phyloP scores from a whole-genome alignment of 2,888 invertebrate species.

The Heteromyza rotundicornis region DNA sequence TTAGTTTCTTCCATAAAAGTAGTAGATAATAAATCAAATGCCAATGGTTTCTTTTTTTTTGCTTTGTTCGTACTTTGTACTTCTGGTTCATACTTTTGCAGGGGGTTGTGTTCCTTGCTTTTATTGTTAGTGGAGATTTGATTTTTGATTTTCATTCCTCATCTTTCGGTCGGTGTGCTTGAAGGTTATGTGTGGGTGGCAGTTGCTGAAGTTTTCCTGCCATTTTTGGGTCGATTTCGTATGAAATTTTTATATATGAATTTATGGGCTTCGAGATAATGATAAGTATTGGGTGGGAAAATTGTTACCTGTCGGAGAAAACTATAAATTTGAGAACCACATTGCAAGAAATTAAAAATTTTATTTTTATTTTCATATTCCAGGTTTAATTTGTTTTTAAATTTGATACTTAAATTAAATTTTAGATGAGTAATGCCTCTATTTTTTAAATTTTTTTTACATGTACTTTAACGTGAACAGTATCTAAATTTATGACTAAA shows the following conservation, averaged over 20 bases:
- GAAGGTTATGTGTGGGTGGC: not conserved
- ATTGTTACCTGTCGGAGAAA: no score
- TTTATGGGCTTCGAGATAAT: not conserved
- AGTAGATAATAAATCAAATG: conserved; percentile 49
- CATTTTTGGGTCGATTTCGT: conserved; percentile 33
- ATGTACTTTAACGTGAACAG: no score
- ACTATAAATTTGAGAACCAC: no score
- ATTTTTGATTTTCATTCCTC: conserved; percentile 1
- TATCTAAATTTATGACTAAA: no score
- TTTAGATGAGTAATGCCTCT: no score
- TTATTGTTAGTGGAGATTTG: conserved; percentile 1
- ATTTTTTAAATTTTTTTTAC: no score
- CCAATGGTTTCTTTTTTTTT: conserved; percentile 44
- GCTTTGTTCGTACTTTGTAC: not conserved
- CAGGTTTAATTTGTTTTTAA: no score
- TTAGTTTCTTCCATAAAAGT: not conserved
- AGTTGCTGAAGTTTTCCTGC: conserved; percentile 30
- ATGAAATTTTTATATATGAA: not conserved
- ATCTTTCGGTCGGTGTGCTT: not conserved
- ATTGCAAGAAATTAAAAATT: no score
- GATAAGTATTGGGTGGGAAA: no score
- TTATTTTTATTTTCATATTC: no score
- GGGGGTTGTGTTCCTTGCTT: not conserved
- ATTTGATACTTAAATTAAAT: no score
- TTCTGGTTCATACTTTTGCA: not conserved